Conservation (phyloP, 2,888 invertebrate genomes). For the Cordilura impudica region DNA sequence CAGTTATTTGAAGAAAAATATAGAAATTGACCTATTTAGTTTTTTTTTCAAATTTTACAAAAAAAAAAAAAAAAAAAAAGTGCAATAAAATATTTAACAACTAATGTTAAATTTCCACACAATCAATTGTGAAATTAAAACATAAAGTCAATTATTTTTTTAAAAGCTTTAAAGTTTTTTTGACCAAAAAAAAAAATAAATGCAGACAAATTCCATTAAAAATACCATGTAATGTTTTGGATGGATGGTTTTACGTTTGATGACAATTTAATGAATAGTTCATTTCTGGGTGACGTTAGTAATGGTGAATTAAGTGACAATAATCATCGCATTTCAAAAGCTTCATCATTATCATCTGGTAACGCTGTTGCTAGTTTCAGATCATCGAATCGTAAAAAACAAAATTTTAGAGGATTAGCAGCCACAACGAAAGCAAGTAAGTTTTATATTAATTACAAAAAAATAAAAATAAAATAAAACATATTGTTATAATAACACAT, state of each 20-base stretch:
- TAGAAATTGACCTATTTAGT: neutral
- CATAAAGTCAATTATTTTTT: neutral
- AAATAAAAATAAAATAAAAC: neutral
- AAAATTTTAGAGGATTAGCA: conserved; percentile 48
- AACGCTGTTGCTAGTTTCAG: conserved; percentile 34
- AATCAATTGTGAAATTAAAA: neutral
- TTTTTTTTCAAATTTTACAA: conserved; percentile 19
- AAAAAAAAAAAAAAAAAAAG: neutral
- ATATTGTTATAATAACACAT: neutral
- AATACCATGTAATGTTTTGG: conserved; percentile 75
- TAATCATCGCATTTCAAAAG: conserved; percentile 68
- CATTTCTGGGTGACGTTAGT: conserved; percentile 73
- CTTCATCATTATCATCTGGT: conserved; percentile 21
- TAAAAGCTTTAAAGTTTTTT: neutral
- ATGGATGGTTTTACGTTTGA: conserved; percentile 75
- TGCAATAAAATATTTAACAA: conserved; percentile 14
- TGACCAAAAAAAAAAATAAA: neutral
- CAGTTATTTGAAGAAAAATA: conserved; percentile 2
- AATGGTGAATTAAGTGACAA: conserved; percentile 72
- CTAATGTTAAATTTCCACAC: neutral
- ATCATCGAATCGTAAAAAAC: conserved; percentile 56
- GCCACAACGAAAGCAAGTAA: conserved; percentile 72
- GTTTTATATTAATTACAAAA: conserved; percentile 53
- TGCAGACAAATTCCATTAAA: neutral
- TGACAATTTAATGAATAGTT: conserved; percentile 75